These are phyloP conservation scores for Abrostola triplasia DNA, from an alignment of 2,888 invertebrate genomes.

Conservation along the genomic window DNA sequence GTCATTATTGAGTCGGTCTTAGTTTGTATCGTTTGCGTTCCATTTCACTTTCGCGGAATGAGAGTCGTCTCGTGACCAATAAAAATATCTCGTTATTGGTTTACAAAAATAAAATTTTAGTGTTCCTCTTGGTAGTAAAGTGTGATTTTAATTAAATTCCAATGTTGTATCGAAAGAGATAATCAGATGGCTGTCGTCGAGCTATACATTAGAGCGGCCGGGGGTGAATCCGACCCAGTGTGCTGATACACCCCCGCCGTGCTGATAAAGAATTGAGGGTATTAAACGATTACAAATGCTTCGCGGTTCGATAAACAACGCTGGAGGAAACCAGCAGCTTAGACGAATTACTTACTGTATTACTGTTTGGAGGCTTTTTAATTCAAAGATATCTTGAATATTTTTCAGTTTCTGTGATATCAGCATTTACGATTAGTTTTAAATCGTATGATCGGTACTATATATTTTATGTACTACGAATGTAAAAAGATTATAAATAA, in stretches of 20 bases:
- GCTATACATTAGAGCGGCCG: conserved; percentile 77
- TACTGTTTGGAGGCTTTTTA: conserved; percentile 44
- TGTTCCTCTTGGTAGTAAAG: conserved; percentile 41
- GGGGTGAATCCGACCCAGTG: conserved; percentile 73
- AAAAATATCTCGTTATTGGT: conserved; percentile 60
- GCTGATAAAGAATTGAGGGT: conserved; percentile 89
- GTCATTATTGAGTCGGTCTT: conserved; percentile 83
- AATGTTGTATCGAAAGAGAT: conserved; percentile 67
- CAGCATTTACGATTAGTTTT: too few relatives aligned
- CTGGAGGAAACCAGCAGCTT: conserved; percentile 76
- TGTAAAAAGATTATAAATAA: too few relatives aligned
- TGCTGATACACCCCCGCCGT: conserved; percentile 69
- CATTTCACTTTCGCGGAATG: conserved; percentile 63
- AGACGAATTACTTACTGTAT: conserved; percentile 78
- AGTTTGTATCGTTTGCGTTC: conserved; percentile 80
- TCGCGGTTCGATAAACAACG: conserved; percentile 87
- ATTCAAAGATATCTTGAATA: neutral
- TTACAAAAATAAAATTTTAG: conserved; percentile 55
- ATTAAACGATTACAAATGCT: conserved; percentile 89
- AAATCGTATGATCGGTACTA: too few relatives aligned
- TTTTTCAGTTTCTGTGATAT: too few relatives aligned
- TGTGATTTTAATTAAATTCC: conserved; percentile 61
- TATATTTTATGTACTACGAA: too few relatives aligned
- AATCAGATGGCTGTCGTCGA: conserved; percentile 82
- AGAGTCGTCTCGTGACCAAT: conserved; percentile 45